Percentiles rank a stretch among this genome's conserved stretches.
phyloP scores from a whole-genome alignment of 2,888 invertebrate genomes.

The Taenaris catops region DNA sequence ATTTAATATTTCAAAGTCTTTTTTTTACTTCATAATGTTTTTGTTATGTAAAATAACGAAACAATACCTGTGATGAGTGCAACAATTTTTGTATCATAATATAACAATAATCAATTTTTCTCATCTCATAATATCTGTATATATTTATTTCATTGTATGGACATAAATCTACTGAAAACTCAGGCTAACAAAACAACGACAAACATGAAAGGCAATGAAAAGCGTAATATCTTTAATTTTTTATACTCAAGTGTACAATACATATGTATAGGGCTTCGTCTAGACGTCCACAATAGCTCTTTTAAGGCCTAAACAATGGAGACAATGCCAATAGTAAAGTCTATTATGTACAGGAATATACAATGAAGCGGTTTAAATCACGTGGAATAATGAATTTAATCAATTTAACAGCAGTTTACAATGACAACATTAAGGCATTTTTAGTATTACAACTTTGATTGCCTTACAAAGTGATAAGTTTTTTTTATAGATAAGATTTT shows the following conservation, averaged over 20 bases:
- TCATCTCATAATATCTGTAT: too few relatives aligned
- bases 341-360: slow-evolving; percentile 21
- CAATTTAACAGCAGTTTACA: slow-evolving; percentile 4
- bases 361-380: slow-evolving; percentile 19
- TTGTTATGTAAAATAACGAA: too few relatives aligned
- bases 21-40: too few relatives aligned
- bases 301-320: slow-evolving; percentile 33
- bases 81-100: too few relatives aligned
- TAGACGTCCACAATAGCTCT: slow-evolving; percentile 33
- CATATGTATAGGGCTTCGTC: slow-evolving; percentile 31
- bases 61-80: too few relatives aligned
- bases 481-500: too few relatives aligned
- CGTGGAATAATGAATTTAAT: slow-evolving; percentile 16
- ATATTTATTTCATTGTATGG: too few relatives aligned
- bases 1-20: too few relatives aligned
- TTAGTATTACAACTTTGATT: too few relatives aligned
- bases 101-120: too few relatives aligned
- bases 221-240: slow-evolving; percentile 7
- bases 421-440: slow-evolving; percentile 6
- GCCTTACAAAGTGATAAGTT: too few relatives aligned
- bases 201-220: slow-evolving; percentile 2
- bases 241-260: slow-evolving; percentile 18
- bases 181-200: not conserved
- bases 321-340: slow-evolving; percentile 25
- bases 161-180: too few relatives aligned